Base-by-base conservation (phyloP, 37 sponge, comb jelly and placozoan genomes). In the Diacarnus erythraeanus region DNA sequence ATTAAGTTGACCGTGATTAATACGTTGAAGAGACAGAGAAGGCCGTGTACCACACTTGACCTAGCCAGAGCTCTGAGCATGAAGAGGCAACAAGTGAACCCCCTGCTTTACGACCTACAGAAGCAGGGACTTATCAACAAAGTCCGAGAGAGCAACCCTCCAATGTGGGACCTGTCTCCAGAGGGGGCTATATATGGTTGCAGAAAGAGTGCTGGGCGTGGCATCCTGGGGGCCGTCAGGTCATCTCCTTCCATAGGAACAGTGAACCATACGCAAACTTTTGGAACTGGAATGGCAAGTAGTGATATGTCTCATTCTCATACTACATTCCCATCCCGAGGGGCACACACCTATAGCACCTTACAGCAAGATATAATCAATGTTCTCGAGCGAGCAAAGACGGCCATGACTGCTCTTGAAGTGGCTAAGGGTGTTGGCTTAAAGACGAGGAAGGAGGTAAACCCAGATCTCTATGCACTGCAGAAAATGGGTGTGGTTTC, bases 81-180 rank as follows among this genome's bases (percentile, higher is more conserved):
- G 27, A 57, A 83, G 15, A 37, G 79, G 1, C 75, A 69, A 3
- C 76, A 90, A 10, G 74, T 90, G n/a, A 94, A 94, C 67, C 88
- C 91, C 1, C 65, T 68, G 15, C 82, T 94, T 18, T 94, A 94
- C 56, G 73, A 29, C 8, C 38, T 94, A 29, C 70, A 90, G 77
- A 60, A 42, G 39, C 37, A 77, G 22, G 90, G 88, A 12, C 25
- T 27, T 25, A 57, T 94, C 0, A 64, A 41, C 38, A 86, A 40
- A 54, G 71, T 77, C 22, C 43, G 26, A 25, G 88, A 87, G 6
- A 47, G 72, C 38, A 37, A 37, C n/a, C 79, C 90, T 1, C 87
- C 94, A 5, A 3, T 77, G 23, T 93, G 94, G 94, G 44, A 38
- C 5, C 21, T 86, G 30, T 26, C 71, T 38, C 44, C 17, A 64